Evolutionary conservation across 92 coral and sea anemone genomes (phyloP), one percentile per base, ranked within the genome.

Genomic region (Siderastrea radians): DNA sequence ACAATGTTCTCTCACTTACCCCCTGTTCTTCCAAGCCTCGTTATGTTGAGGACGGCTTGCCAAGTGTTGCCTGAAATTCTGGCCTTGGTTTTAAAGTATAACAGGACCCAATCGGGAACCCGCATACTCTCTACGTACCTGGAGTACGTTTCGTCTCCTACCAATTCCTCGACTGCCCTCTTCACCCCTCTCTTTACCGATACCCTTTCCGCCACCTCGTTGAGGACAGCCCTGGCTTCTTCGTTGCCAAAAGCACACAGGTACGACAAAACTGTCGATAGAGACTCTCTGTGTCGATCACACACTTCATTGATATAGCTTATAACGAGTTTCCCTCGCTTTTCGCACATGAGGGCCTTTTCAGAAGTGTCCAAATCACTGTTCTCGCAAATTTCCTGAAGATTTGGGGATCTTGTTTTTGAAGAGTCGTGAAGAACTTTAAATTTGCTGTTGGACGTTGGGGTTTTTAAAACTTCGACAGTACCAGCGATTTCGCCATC

Each of bases 91-190:
- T 73, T 50, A 44, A 54, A 75, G 15, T 5, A 38, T 13, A 75
- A 15, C 11, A 73, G 60, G 10, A 15, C 45, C 78, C 78, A 73
- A 17, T 73, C 78, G 14, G 78, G 78, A 50, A 73, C 84, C 8
- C 68, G 45, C 57, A 79, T 13, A n/a, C 84, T 62, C 38, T 62
- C 43, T 13, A 79, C 84, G 58, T 79, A 79, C 79, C 50, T 52
- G 3, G 45, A n/a, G 9, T 49, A 49, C 2, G 79, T 75, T 11
- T 75, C 79, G 7, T 75, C 62, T 1, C 79, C 48, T 4, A 75
- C 65, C 62, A 52, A 44, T 6, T 52, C 80, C 9, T 75, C 79
- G 13, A 60, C 53, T 2, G 16, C 47, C 19, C 50, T 66, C 26
- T 66, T 80, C 11, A 51, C 74, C 2, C 49, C 60, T 19, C 63